Conservation (phyloP, 2,113 vertebrate genomes). For the Plotosus lineatus region DNA sequence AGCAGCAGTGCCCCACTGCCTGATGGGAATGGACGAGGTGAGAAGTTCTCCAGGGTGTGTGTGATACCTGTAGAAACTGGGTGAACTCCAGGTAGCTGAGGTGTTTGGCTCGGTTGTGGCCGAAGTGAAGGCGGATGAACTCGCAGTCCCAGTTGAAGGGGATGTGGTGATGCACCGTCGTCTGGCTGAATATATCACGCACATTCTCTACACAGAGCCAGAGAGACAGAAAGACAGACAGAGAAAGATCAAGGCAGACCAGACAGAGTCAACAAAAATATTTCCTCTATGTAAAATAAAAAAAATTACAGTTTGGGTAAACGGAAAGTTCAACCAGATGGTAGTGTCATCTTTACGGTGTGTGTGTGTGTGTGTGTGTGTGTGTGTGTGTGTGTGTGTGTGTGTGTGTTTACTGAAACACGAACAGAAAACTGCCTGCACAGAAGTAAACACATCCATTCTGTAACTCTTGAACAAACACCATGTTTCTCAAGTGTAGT, state of each 20-base stretch:
- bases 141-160: slow-evolving; percentile 99
- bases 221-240: background rate
- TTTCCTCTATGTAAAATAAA: too few relatives aligned
- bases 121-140: slow-evolving; percentile 95
- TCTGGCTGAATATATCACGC: slow-evolving; percentile 97
- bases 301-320: too few relatives aligned
- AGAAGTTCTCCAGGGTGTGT: background rate
- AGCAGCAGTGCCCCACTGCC: background rate
- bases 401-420: background rate
- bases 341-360: too few relatives aligned
- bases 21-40: background rate
- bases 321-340: too few relatives aligned
- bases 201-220: slow-evolving; percentile 83
- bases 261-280: too few relatives aligned
- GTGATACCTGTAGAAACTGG: slow-evolving; percentile 90
- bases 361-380: too few relatives aligned
- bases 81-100: slow-evolving; percentile 96
- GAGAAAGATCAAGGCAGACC: background rate
- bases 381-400: too few relatives aligned
- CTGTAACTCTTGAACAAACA: background rate
- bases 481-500: background rate
- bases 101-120: slow-evolving; percentile 88
- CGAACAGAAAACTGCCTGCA: background rate
- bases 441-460: background rate
- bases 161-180: slow-evolving; percentile 93